Evolutionary conservation across 2,888 invertebrate genomes (phyloP), one percentile per base, ranked within the genome.

Genomic region (Acanthosepion esculentum): DNA sequence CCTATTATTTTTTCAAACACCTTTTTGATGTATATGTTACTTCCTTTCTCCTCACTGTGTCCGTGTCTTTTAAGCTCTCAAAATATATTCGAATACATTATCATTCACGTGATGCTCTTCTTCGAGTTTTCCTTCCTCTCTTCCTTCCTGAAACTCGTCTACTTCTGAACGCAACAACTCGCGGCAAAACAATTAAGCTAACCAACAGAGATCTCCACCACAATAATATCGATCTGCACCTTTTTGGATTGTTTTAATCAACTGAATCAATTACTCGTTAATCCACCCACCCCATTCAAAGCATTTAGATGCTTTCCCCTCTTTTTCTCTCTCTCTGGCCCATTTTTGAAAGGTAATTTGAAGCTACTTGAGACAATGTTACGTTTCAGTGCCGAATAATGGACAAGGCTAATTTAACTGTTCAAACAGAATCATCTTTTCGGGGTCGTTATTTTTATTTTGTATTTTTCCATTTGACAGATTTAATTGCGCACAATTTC

Each of bases 301-400:
- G 15, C n/a, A 15, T 78, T n/a, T n/a, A n/a, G 1, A 33, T n/a
- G n/a, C 59, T 20, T 5, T 12, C n/a, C 78, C 33, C 78, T 78
- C 15, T 78, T n/a, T n/a, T n/a, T n/a, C 3, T 41, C 41, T 41
- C 41, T 78, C 78, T 78, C n/a, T 78, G 78, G n/a, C 8, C n/a
- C 10, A 18, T 78, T n/a, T n/a, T 78, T 8, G 78, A 78, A n/a
- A 78, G 78, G 78, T 18, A 78, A 78, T 78, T 78, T 78, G 4
- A 78, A 78, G 78, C 78, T 78, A 78, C 78, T 78, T 78, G 78
- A 78, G 78, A 78, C 78, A 78, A 78, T 78, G 78, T 33, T 78
- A 33, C n/a, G 78, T n/a, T 78, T n/a, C n/a, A 78, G 12, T 33
- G 8, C 15, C n/a, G n/a, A 78, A 78, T n/a, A 78, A 78, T 12